These are phyloP conservation scores for Achroia grisella DNA, from an alignment of 1,140 invertebrate species.

Conservation along the genomic window DNA sequence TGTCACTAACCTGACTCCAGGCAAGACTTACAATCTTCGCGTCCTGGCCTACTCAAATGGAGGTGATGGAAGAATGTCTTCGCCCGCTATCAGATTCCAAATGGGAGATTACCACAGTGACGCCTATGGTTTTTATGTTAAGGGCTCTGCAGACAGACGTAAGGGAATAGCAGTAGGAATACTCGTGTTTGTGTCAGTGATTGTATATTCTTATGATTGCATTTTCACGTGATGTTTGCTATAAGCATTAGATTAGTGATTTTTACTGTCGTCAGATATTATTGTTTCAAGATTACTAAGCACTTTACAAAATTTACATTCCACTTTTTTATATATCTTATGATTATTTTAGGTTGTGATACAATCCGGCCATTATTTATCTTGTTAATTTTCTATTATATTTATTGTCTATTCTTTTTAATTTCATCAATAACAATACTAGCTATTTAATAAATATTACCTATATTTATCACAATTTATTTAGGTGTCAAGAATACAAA, in stretches of 20 bases:
- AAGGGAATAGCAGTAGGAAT: constrained; percentile 5
- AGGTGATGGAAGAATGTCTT: constrained; percentile 97
- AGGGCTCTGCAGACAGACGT: constrained; percentile 19
- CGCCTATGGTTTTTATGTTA: constrained; percentile 54
- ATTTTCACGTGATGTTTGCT: constrained; percentile 6
- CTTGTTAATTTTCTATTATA: constrained; percentile 10
- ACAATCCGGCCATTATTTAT: constrained; percentile 26
- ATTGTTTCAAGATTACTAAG: neutral
- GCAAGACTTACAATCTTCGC: constrained; percentile 90
- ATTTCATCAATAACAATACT: no score
- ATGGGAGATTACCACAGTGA: constrained; percentile 80
- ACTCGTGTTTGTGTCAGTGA: constrained; percentile 13
- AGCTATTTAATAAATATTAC: no score
- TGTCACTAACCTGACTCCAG: constrained; percentile 86
- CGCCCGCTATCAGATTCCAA: constrained; percentile 89
- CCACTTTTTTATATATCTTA: constrained; percentile 5
- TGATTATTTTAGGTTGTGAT: constrained; percentile 9
- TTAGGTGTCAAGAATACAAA: no score
- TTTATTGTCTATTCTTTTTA: constrained; percentile 1
- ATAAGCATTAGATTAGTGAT: neutral
- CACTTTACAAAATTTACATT: constrained; percentile 4
- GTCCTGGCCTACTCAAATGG: constrained; percentile 95
- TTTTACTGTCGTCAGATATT: neutral
- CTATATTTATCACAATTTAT: no score
- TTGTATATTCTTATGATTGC: constrained; percentile 4